phyloP scores from a whole-genome alignment of 2,888 invertebrate species.

The Cephus pygmeus region DNA sequence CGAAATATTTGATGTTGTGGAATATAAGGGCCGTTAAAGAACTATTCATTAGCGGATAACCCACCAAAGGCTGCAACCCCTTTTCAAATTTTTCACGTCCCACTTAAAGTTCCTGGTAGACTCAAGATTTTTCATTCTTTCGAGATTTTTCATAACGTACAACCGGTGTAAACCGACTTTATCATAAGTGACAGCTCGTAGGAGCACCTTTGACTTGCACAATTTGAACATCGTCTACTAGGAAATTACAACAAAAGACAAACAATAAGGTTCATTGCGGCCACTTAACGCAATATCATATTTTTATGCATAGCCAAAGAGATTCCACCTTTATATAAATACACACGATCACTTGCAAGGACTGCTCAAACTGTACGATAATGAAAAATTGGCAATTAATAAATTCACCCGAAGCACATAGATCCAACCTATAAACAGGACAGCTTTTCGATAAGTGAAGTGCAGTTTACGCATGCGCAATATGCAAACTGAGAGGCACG shows the following conservation, averaged over 20 bases:
- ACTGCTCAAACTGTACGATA: background rate
- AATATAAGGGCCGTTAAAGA: background rate
- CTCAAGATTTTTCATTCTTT: background rate
- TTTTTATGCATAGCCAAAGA: background rate
- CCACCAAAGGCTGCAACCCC: slow-evolving; percentile 18
- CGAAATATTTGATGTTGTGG: background rate
- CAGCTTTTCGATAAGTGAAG: background rate
- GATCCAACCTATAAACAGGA: background rate
- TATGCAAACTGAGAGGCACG: background rate
- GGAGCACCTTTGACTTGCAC: slow-evolving; percentile 24
- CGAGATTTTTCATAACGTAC: slow-evolving; percentile 1
- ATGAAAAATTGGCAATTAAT: background rate
- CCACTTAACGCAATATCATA: background rate
- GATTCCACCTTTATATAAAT: background rate
- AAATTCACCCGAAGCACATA: background rate
- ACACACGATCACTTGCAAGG: background rate
- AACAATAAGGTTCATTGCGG: slow-evolving; percentile 1
- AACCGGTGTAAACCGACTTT: background rate
- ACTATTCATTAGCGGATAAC: slow-evolving; percentile 4
- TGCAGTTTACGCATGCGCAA: background rate
- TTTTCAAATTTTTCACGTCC: slow-evolving; percentile 14
- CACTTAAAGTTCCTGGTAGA: slow-evolving; percentile 13
- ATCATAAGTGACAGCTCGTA: slow-evolving; percentile 11
- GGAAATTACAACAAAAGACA: slow-evolving; percentile 2
- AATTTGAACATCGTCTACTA: slow-evolving; percentile 25